These are phyloP conservation scores for Drosophila cognata DNA, from an alignment of 2,888 invertebrate genomes.

Conservation along the genomic window DNA sequence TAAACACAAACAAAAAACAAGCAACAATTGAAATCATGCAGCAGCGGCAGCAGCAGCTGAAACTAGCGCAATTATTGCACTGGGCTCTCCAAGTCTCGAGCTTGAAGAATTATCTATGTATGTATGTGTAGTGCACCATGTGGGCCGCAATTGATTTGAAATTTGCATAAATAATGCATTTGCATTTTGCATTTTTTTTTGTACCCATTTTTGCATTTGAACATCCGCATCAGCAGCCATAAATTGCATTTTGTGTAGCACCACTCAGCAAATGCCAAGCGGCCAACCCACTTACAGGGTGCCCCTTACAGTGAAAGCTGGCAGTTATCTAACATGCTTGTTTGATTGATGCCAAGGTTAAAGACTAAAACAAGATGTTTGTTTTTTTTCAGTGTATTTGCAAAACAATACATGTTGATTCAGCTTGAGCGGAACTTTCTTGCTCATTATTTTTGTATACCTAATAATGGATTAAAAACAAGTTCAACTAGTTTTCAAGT, in stretches of 20 bases:
- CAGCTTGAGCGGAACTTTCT: background rate
- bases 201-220: slow-evolving; percentile 54
- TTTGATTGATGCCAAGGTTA: slow-evolving; percentile 18
- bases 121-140: slow-evolving; percentile 15
- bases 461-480: background rate
- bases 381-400: background rate
- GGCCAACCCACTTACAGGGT: slow-evolving; percentile 16
- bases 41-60: slow-evolving; percentile 6
- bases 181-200: slow-evolving; percentile 30
- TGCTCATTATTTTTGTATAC: background rate
- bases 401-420: background rate
- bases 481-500: background rate
- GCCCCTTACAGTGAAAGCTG: slow-evolving; percentile 48
- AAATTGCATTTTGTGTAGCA: slow-evolving; percentile 45
- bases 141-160: slow-evolving; percentile 53
- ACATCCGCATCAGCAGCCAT: slow-evolving; percentile 69
- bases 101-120: slow-evolving; percentile 7
- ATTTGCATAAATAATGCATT: slow-evolving; percentile 66
- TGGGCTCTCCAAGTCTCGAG: slow-evolving; percentile 11
- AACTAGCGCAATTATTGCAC: slow-evolving; percentile 50
- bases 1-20: slow-evolving; percentile 55
- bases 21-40: slow-evolving; percentile 42
- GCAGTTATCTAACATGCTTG: slow-evolving; percentile 38
- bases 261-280: slow-evolving; percentile 5
- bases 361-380: background rate